Evolutionary conservation across 2,888 invertebrate genomes (phyloP).

Genomic region (Acanthosepion esculentum): DNA sequence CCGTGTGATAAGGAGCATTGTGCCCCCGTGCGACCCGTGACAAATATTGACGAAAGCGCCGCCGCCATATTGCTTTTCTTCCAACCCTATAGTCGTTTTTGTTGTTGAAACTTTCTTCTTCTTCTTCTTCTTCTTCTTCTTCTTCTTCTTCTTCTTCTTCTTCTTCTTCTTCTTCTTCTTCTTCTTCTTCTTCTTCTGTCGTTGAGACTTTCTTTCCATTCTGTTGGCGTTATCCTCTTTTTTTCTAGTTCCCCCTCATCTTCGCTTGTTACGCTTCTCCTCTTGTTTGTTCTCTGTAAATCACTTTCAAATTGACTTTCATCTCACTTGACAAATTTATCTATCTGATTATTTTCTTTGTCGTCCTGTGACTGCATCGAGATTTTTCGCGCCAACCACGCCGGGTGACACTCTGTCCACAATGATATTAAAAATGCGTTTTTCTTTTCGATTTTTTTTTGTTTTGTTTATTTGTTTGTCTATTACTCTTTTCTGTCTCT

Average conservation of each 20-base stretch:
- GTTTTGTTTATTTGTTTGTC: neutral
- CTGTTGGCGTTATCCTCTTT: neutral
- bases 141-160: neutral
- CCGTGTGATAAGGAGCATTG: slow-evolving; percentile 37
- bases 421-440: neutral
- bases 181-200: neutral
- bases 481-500: neutral
- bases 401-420: neutral
- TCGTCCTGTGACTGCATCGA: neutral
- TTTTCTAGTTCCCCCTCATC: neutral
- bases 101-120: neutral
- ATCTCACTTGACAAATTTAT: slow-evolving; percentile 46
- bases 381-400: neutral
- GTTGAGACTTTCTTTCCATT: neutral
- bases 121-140: neutral
- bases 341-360: slow-evolving; percentile 43
- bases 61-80: neutral
- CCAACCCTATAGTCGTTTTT: neutral
- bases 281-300: slow-evolving; percentile 38
- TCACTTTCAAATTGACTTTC: slow-evolving; percentile 45
- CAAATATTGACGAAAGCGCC: slow-evolving; percentile 9
- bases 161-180: neutral
- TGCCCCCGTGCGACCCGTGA: slow-evolving; percentile 13
- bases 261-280: neutral
- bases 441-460: too few relatives aligned